phyloP scores from a whole-genome alignment of 2,113 vertebrate genomes.

The Hippocampus comes region DNA sequence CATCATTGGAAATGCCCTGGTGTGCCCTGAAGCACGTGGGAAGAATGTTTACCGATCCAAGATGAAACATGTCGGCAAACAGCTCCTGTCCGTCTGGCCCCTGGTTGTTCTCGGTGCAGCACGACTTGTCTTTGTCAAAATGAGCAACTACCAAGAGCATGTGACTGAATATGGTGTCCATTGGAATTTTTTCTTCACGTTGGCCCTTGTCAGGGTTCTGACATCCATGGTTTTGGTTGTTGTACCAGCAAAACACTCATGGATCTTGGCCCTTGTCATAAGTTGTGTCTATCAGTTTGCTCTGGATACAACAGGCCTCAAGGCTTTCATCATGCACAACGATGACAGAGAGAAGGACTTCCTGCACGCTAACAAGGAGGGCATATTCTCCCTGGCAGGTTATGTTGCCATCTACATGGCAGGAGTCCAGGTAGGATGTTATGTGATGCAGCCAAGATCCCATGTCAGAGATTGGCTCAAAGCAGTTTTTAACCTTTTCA shows the following conservation, averaged over 20 bases:
- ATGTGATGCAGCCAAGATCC: constrained; percentile 71
- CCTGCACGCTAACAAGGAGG: constrained; percentile 89
- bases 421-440: constrained; percentile 85
- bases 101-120: constrained; percentile 80
- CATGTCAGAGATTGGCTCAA: constrained; percentile 75
- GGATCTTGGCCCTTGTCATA: constrained; percentile 75
- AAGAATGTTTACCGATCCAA: constrained; percentile 55
- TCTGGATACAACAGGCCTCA: constrained; percentile 80
- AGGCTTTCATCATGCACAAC: constrained; percentile 78
- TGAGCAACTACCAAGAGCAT: constrained; percentile 86
- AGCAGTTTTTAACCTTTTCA: constrained; percentile 53
- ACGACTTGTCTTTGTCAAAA: constrained; percentile 81
- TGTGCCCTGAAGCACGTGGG: constrained; percentile 83
- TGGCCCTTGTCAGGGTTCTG: constrained; percentile 80
- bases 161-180: constrained; percentile 90
- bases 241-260: constrained; percentile 72
- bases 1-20: constrained; percentile 84
- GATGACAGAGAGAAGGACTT: constrained; percentile 77
- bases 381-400: constrained; percentile 82
- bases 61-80: constrained; percentile 67
- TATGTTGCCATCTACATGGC: constrained; percentile 88
- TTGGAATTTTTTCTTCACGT: constrained; percentile 98
- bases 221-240: constrained; percentile 78
- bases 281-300: constrained; percentile 76
- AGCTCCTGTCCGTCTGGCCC: constrained; percentile 81